Evolutionary conservation across 2,888 invertebrate genomes (phyloP).

Genomic region (Chrysopilus asiliformis): DNA sequence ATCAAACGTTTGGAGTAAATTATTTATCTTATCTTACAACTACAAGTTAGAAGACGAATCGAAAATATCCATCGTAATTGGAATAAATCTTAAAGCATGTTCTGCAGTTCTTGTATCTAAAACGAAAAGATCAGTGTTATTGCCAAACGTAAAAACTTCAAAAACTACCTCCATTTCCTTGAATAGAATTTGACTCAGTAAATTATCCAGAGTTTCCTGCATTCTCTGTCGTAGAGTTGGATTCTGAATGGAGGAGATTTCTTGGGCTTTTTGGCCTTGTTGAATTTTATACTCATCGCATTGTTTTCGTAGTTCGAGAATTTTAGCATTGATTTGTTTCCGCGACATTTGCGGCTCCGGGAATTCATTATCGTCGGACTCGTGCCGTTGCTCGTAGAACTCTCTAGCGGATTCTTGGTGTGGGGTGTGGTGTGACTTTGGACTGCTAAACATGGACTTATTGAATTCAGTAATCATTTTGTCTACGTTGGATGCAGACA

Average conservation of each 20-base stretch:
- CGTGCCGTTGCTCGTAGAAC: constrained; percentile 28
- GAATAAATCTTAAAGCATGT: too few relatives aligned
- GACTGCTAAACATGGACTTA: constrained; percentile 29
- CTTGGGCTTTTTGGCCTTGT: constrained; percentile 64
- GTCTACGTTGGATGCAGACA: constrained; percentile 16
- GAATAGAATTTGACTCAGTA: constrained; percentile 65
- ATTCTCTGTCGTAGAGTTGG: constrained; percentile 68
- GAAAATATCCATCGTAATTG: too few relatives aligned
- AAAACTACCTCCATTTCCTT: constrained; percentile 52
- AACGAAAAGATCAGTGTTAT: constrained; percentile 7
- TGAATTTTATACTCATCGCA: constrained; percentile 60
- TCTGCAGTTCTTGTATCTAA: constrained; percentile 15
- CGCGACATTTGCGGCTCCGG: constrained; percentile 29
- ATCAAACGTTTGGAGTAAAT: too few relatives aligned
- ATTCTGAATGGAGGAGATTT: constrained; percentile 76
- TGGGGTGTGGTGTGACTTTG: constrained; percentile 15
- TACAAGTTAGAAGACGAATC: too few relatives aligned
- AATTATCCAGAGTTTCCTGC: constrained; percentile 63
- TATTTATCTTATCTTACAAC: too few relatives aligned
- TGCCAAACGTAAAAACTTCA: too few relatives aligned
- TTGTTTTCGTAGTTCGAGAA: constrained; percentile 59
- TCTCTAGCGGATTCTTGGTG: constrained; percentile 1
- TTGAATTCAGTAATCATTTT: constrained; percentile 30
- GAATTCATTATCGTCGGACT: constrained; percentile 25
- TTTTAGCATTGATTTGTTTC: constrained; percentile 46